Evolutionary conservation across 1,140 invertebrate species (phyloP), one percentile per base, ranked within the genome.

Genomic region (Drosophila nigrodunni): DNA sequence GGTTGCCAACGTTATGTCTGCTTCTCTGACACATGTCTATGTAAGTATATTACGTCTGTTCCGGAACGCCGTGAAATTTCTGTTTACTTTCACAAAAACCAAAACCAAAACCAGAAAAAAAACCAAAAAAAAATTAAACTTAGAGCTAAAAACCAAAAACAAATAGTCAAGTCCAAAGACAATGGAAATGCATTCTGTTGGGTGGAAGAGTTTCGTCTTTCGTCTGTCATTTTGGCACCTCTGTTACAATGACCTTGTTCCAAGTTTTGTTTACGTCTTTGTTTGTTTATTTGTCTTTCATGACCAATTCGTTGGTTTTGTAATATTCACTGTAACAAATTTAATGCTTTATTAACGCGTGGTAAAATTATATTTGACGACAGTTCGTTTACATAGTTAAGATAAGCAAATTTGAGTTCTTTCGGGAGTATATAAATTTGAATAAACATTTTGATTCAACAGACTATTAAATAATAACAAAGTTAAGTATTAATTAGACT

Each of bases 131-230:
- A 30, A 30, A 30, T 30, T 30, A 0, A 30, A 30, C 25, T 30
- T 30, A 35, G 30, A 62, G 25, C 44, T 41, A 54, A 41, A 61
- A 9, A 39, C 2, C 10, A 47, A 15, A 7, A 43, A 39, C 5
- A 46, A 57, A 30, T 5, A 1, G 30, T 9, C n/a, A 50, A 3
- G 10, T 10, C 37, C 21, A 52, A 13, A 88, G 74, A 88, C 83
- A 88, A 83, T 80, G 83, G 64, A 30, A 46, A 58, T 80, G 80
- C 83, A 89, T 88, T 88, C 85, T 89, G 66, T 69, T 10, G 6
- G 52, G 37, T 41, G 13, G 39, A 30, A 30, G 25, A 2, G 21
- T 15, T 25, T 59, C 49, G 47, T 25, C 57, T 54, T 30, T 30
- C 25, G 25, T 30, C 25, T 2, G 18, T 21, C 18, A 21, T 21